Conservation (phyloP, 2,888 invertebrate genomes). For the Drosophila barbarae region DNA sequence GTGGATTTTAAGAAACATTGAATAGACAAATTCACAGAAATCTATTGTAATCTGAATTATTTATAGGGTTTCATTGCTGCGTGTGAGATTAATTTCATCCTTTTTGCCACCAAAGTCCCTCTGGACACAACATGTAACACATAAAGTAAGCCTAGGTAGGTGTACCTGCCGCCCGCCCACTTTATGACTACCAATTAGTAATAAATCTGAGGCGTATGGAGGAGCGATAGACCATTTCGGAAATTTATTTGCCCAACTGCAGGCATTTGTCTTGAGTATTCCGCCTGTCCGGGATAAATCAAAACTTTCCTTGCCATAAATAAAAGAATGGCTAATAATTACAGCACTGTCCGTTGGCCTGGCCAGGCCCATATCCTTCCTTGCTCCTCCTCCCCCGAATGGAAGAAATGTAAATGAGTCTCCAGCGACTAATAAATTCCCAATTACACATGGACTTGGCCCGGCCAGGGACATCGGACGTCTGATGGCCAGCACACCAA, state of each 20-base stretch:
- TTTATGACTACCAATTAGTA: slow-evolving; percentile 29
- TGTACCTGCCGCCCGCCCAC: neutral
- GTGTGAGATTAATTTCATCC: neutral
- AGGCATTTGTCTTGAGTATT: slow-evolving; percentile 33
- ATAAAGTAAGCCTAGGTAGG: neutral
- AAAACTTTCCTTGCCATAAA: slow-evolving; percentile 62
- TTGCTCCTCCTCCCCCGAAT: slow-evolving; percentile 11
- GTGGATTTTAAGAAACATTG: slow-evolving; percentile 1
- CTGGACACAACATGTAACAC: neutral
- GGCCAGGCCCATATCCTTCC: slow-evolving; percentile 11
- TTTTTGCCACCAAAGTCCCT: neutral
- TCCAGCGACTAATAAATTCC: slow-evolving; percentile 77
- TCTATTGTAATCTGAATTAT: no score
- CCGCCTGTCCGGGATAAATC: slow-evolving; percentile 49
- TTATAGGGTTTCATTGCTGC: no score
- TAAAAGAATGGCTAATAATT: slow-evolving; percentile 71
- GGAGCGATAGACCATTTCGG: slow-evolving; percentile 17
- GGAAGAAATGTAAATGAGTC: slow-evolving; percentile 74
- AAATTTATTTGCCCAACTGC: slow-evolving; percentile 25
- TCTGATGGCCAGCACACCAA: slow-evolving; percentile 44
- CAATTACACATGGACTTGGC: slow-evolving; percentile 67
- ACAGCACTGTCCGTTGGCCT: slow-evolving; percentile 37
- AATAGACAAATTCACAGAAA: neutral
- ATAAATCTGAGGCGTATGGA: slow-evolving; percentile 22
- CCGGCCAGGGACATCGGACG: slow-evolving; percentile 23